phyloP scores from a whole-genome alignment of 35 echinoderm and acorn worm species.

The Chiridota heheva region DNA sequence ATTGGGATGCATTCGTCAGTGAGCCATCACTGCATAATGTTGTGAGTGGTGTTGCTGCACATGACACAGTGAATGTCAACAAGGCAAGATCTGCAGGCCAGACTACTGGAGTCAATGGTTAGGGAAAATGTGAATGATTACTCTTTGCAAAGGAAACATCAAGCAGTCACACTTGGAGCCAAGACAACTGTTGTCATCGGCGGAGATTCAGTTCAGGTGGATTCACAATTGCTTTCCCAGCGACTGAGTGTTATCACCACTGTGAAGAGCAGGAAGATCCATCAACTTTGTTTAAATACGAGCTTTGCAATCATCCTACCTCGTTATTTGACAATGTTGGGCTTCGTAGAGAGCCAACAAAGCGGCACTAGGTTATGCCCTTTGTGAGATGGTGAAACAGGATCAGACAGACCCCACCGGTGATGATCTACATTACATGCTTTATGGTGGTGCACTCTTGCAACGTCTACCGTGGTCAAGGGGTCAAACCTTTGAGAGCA shows the following conservation, averaged over 20 bases:
- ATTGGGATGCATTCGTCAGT: conserved; percentile 37
- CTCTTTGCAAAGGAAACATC: conserved; percentile 34
- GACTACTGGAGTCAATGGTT: conserved; percentile 18
- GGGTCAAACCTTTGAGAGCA: conserved; percentile 37
- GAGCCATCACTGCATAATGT: conserved; percentile 18
- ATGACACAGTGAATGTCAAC: conserved; percentile 44
- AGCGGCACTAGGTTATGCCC: too few species aligned
- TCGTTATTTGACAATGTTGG: conserved; percentile 46
- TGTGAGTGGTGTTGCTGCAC: conserved; percentile 20
- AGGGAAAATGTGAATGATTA: conserved; percentile 17
- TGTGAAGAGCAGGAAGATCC: conserved; percentile 21
- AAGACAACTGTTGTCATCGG: conserved; percentile 24
- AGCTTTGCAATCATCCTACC: conserved; percentile 39
- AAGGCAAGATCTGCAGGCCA: conserved; percentile 27
- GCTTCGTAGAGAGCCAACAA: conserved; percentile 51
- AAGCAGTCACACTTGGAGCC: conserved; percentile 27
- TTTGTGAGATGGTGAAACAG: too few species aligned
- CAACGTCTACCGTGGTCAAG: conserved; percentile 44
- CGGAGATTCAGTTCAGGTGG: conserved; percentile 28
- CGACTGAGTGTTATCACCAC: conserved; percentile 25
- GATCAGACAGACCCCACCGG: too few species aligned
- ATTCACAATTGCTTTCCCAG: conserved; percentile 46
- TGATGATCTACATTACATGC: too few species aligned
- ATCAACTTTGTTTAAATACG: conserved; percentile 40
- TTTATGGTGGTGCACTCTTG: conserved; percentile 34